phyloP scores from a whole-genome alignment of 30 jellyfish, hydroid and myxozoan genomes.

The Pseudorhiza aurosa region DNA sequence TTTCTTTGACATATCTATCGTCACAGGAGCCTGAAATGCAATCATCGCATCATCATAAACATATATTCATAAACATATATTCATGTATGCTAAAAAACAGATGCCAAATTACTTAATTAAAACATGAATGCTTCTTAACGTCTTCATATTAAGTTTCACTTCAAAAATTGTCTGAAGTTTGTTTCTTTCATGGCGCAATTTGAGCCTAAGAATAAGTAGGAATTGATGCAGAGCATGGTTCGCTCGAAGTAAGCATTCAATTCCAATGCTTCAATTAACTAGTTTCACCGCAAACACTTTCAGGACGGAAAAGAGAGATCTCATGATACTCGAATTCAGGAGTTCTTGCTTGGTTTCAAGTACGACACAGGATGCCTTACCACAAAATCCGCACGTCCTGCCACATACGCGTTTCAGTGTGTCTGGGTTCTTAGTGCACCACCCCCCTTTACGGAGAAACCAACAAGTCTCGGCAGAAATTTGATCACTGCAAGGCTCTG shows the following conservation, averaged over 20 bases:
- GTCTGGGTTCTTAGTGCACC: conserved; percentile 27
- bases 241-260: too few species aligned
- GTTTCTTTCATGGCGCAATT: not conserved
- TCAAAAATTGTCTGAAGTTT: too few species aligned
- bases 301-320: not conserved
- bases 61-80: not conserved
- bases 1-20: conserved; percentile 42
- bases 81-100: not conserved
- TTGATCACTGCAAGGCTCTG: conserved; percentile 64
- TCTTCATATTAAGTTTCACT: too few species aligned
- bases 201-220: not conserved
- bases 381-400: conserved; percentile 70
- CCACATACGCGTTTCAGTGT: conserved; percentile 49
- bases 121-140: too few species aligned
- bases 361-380: conserved; percentile 4
- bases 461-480: conserved; percentile 55
- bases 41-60: not conserved
- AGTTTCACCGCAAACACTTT: too few species aligned
- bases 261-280: too few species aligned
- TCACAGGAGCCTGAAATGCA: conserved; percentile 43
- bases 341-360: not conserved
- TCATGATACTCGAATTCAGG: not conserved
- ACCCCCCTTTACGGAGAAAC: conserved; percentile 30
- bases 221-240: not conserved
- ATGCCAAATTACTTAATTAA: too few species aligned